Evolutionary conservation across 2,113 vertebrate species (phyloP), one percentile per base, ranked within the genome.

Genomic region (Psittacara wagleri): DNA sequence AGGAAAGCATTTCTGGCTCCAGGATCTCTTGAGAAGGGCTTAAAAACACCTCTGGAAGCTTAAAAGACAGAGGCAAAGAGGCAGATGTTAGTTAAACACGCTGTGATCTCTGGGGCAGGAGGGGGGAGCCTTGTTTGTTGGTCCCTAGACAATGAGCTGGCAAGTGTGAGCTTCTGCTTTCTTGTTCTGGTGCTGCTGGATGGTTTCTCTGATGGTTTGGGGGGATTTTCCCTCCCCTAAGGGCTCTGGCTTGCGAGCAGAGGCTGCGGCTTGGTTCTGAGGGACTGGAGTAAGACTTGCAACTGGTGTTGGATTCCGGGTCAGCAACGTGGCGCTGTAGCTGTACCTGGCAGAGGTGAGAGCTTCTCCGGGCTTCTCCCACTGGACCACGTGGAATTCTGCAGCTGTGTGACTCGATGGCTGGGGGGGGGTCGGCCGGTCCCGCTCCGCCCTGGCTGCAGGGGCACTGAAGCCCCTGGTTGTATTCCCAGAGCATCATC

Each of bases 1-100:
- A 31, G 51, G 76, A 93, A 88, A 59, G 66, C 19, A 7, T 41
- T 96, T 70, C 63, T 79, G 41, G 13, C 3, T 61, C 35, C 87
- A 59, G 31, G 57, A 13, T 11, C 44, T 68, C 55, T 83, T 48
- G 66, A 90, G 85, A 68, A 74, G 83, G 66, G 41, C 72, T 61
- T 83, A 68, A 72, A 90, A 93, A 80, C 51, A 72, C 72, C 59
- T 61, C 82, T 49, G 48, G 41, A 85, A 73, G 84, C 78, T 90
- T 63, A 9, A 5, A 80, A 85, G 85, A 27, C n/a, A 15, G n/a
- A 75, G n/a, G 59, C 48, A 55, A 72, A 33, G 37, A 81, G 78
- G 87, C 72, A 29, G 79, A 51, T 67, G 63, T 41, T 70, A 24
- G 90, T 46, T 70, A 67, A 78, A 37, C 2, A 18, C 0, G 1